Evolutionary conservation across 1,140 invertebrate species (phyloP).

Genomic region (Pemphigus obesinymphae): DNA sequence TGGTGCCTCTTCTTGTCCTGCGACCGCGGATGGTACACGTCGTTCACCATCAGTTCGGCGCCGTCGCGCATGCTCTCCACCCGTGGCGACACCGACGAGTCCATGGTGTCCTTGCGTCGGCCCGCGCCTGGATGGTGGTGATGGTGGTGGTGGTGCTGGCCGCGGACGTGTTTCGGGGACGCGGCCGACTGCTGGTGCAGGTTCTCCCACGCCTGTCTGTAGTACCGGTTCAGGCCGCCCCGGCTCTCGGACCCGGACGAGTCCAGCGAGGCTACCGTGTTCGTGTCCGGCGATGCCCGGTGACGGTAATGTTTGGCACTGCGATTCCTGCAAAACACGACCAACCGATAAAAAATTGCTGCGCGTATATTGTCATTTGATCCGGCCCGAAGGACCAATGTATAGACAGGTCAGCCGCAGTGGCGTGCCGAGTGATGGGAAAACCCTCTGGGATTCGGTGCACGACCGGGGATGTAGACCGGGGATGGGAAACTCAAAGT

Average conservation of each 20-base stretch:
- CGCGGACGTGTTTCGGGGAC: slow-evolving; percentile 53
- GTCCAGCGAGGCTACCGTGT: slow-evolving; percentile 80
- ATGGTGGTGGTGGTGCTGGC: slow-evolving; percentile 28
- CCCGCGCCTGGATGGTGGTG: slow-evolving; percentile 50
- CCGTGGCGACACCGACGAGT: slow-evolving; percentile 55
- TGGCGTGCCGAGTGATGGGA: no score
- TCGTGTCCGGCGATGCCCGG: slow-evolving; percentile 79
- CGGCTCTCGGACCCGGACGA: slow-evolving; percentile 78
- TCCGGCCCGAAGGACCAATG: background rate
- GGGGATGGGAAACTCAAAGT: no score
- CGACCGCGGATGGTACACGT: slow-evolving; percentile 57
- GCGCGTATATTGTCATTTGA: background rate
- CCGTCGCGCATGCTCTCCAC: slow-evolving; percentile 70
- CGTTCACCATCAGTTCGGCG: slow-evolving; percentile 74
- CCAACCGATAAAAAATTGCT: background rate
- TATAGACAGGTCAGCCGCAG: background rate
- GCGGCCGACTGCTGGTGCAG: slow-evolving; percentile 77
- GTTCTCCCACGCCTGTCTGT: slow-evolving; percentile 87
- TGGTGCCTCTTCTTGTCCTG: slow-evolving; percentile 73
- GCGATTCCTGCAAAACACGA: slow-evolving; percentile 60
- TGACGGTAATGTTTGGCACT: slow-evolving; percentile 78
- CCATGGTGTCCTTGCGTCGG: slow-evolving; percentile 64
- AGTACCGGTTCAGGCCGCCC: slow-evolving; percentile 75
- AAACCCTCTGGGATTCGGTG: no score
- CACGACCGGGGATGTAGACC: no score